phyloP scores from a whole-genome alignment of 2,113 vertebrate genomes.

The Caracal caracal region DNA sequence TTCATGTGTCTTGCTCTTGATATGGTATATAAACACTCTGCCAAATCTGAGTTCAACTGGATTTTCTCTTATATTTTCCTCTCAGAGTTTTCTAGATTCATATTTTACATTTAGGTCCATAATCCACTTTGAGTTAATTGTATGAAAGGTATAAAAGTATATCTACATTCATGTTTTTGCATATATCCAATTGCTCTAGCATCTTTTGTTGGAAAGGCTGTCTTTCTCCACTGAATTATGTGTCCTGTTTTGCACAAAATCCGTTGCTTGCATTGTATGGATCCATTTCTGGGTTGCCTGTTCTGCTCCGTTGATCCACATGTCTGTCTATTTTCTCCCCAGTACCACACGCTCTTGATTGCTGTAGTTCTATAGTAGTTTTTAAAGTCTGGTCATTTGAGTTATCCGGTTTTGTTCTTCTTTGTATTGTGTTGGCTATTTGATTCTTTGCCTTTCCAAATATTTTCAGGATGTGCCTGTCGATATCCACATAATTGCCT shows the following conservation, averaged over 20 bases:
- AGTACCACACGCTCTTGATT: not conserved
- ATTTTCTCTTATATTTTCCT: not conserved
- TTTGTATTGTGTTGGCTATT: not conserved
- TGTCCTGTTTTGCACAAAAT: not conserved
- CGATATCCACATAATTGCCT: not conserved
- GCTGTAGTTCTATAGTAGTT: not conserved
- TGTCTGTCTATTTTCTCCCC: not conserved
- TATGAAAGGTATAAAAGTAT: not conserved
- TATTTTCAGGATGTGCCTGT: not conserved
- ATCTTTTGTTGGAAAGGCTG: not conserved
- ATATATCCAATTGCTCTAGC: not conserved
- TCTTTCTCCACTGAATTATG: not conserved
- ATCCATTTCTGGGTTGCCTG: not conserved
- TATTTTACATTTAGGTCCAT: not conserved
- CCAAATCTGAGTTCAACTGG: not conserved
- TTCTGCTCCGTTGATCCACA: not conserved
- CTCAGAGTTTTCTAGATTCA: not conserved
- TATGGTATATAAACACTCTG: not conserved
- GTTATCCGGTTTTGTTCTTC: not conserved
- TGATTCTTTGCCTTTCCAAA: not conserved
- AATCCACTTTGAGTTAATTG: not conserved
- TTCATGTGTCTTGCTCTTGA: not conserved
- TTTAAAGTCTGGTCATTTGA: not conserved
- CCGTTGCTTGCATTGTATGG: not conserved
- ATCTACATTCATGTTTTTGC: not conserved